These are phyloP conservation scores for Perca fluviatilis DNA, from an alignment of 2,113 vertebrate species.

Conservation along the genomic window DNA sequence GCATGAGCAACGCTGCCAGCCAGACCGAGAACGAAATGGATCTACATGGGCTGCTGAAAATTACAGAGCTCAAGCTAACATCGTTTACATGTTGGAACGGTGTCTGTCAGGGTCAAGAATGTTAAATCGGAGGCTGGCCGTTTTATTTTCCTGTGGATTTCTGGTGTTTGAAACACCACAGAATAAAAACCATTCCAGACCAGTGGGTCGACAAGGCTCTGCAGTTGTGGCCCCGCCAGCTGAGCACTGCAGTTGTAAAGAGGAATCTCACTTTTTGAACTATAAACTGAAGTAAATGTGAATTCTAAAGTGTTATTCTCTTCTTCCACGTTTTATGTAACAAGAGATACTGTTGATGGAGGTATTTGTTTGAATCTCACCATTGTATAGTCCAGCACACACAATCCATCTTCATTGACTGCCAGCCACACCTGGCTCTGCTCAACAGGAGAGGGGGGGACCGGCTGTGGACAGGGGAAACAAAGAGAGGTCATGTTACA, in stretches of 20 bases:
- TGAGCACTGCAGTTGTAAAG: constrained; percentile 13
- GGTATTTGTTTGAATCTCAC: constrained; percentile 72
- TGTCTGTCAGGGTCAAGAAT: constrained; percentile 50
- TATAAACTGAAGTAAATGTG: constrained; percentile 7
- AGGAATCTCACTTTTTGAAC: constrained; percentile 25
- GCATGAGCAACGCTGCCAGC: constrained; percentile 26
- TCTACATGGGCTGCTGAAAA: constrained; percentile 60
- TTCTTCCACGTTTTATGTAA: not conserved
- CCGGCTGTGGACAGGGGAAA: constrained; percentile 80
- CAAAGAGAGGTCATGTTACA: constrained; percentile 16
- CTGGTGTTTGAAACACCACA: constrained; percentile 57
- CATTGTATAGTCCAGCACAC: constrained; percentile 90
- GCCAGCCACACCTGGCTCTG: constrained; percentile 89
- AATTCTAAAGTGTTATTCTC: not conserved
- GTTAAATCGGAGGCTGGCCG: constrained; percentile 43
- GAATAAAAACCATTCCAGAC: constrained; percentile 66
- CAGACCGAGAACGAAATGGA: constrained; percentile 57
- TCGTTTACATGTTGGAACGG: constrained; percentile 63
- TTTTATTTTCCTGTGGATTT: constrained; percentile 65
- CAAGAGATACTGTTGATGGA: not conserved
- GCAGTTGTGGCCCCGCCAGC: constrained; percentile 23
- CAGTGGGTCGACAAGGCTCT: constrained; percentile 44
- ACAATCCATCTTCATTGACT: constrained; percentile 91
- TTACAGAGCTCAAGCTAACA: constrained; percentile 67
- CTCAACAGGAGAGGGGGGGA: constrained; percentile 84